Percentiles rank a stretch among this genome's conserved stretches.
phyloP scores from a whole-genome alignment of 1,140 invertebrate species.

The Orussus abietinus region DNA sequence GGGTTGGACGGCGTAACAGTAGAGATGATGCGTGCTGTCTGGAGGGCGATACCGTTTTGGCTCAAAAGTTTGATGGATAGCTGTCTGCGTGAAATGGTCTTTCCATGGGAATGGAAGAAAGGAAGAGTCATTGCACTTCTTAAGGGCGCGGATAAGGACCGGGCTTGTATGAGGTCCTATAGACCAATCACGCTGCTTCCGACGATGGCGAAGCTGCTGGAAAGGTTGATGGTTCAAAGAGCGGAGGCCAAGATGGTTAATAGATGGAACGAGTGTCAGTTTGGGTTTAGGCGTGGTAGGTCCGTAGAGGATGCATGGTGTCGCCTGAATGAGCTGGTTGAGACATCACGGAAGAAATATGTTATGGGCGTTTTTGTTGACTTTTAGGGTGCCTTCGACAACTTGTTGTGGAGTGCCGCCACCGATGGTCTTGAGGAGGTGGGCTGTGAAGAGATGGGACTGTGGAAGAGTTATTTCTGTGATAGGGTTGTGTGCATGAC shows the following conservation, averaged over 20 bases:
- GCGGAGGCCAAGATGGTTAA: conserved; percentile 1
- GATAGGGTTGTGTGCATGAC: neutral
- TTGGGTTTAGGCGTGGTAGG: conserved; percentile 1
- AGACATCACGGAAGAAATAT: conserved; percentile 14
- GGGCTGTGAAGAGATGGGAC: conserved; percentile 6
- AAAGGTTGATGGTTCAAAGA: conserved; percentile 22
- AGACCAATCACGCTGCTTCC: conserved; percentile 24
- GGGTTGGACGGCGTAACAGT: conserved; percentile 10
- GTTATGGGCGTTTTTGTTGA: conserved; percentile 33
- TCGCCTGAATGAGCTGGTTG: neutral
- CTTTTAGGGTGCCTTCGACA: conserved; percentile 44
- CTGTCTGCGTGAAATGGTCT: conserved; percentile 1
- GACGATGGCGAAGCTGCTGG: conserved; percentile 24
- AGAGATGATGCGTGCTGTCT: neutral
- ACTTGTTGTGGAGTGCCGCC: conserved; percentile 31
- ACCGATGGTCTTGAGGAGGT: conserved; percentile 17
- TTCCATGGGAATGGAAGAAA: conserved; percentile 19
- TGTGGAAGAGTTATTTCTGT: conserved; percentile 10
- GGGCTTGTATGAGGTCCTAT: conserved; percentile 17
- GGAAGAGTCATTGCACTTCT: conserved; percentile 14
- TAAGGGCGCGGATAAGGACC: conserved; percentile 16
- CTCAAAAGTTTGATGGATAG: neutral
- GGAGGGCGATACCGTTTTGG: neutral
- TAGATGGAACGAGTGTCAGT: neutral
- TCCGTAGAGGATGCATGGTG: conserved; percentile 9